Evolutionary conservation across 2,113 vertebrate species (phyloP).

Genomic region (Epinephelus lanceolatus): DNA sequence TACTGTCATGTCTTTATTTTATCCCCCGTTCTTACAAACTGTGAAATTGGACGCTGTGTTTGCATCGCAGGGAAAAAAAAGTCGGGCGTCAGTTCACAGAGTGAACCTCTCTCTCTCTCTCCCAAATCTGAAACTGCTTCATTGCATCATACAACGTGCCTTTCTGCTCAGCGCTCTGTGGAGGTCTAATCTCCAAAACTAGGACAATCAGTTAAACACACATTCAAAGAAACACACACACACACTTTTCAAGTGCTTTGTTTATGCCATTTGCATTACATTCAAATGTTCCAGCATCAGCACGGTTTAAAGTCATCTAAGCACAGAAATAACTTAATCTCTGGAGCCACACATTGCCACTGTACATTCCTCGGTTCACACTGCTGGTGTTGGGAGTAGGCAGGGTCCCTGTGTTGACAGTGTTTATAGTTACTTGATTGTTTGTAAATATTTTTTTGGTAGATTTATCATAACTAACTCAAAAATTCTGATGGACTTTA

Average conservation of each 20-base stretch:
- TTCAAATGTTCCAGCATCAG: conserved; percentile 3
- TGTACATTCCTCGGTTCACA: not conserved
- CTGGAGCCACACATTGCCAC: not conserved
- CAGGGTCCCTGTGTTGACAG: conserved; percentile 32
- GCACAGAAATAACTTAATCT: not conserved
- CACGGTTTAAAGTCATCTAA: not conserved
- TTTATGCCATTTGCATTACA: conserved; percentile 21
- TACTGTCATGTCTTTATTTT: conserved; percentile 22
- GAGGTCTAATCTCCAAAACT: conserved; percentile 24
- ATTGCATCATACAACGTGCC: conserved; percentile 61
- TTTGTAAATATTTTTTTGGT: conserved; percentile 66
- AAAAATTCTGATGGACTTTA: conserved; percentile 37
- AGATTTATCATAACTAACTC: conserved; percentile 8
- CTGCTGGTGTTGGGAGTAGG: conserved; percentile 31
- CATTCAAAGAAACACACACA: not conserved
- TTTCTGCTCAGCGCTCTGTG: conserved; percentile 49
- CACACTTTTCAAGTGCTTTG: conserved; percentile 4
- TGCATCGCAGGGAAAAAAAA: conserved; percentile 32
- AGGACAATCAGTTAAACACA: conserved; percentile 55
- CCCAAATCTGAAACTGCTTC: conserved; percentile 25
- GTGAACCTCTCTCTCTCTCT: conserved; percentile 22
- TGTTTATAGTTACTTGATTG: conserved; percentile 49
- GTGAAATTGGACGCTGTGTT: conserved; percentile 58
- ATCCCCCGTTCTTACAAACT: conserved; percentile 35
- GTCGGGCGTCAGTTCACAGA: conserved; percentile 34